These are phyloP conservation scores for Malurus elegans DNA, from an alignment of 2,113 vertebrate genomes.

Conservation along the genomic window DNA sequence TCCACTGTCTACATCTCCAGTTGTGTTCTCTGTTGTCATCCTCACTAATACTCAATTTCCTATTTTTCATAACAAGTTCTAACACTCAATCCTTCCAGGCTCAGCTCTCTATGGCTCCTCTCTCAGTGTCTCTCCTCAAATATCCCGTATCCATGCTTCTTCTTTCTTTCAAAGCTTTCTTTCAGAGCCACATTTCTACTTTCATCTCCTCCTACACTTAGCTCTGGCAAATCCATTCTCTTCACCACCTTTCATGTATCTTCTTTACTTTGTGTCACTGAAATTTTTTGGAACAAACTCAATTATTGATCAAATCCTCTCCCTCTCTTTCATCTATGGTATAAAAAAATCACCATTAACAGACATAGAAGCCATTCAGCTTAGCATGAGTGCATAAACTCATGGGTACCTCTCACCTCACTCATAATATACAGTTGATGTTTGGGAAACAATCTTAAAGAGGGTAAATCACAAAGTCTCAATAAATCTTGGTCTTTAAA, in stretches of 20 bases:
- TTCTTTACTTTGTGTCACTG: not conserved
- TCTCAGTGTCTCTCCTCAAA: not conserved
- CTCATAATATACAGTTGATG: not conserved
- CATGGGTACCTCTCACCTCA: not conserved
- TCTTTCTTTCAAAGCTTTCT: constrained; percentile 46
- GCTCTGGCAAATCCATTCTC: not conserved
- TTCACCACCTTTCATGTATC: constrained; percentile 7
- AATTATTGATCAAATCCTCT: constrained; percentile 22
- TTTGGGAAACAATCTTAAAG: not conserved
- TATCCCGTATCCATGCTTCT: not conserved
- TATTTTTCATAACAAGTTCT: not conserved
- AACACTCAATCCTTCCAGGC: not conserved
- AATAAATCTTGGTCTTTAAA: not conserved
- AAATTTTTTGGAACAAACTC: constrained; percentile 29
- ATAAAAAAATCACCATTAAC: not conserved
- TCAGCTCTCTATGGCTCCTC: not conserved
- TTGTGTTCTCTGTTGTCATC: not conserved
- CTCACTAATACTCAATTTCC: not conserved
- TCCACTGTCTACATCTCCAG: not conserved
- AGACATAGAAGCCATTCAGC: accelerated
- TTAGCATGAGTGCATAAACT: not conserved
- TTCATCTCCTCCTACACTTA: constrained; percentile 47
- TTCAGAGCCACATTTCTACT: constrained; percentile 31
- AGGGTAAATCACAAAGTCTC: not conserved
- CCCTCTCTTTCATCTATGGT: not conserved